These are phyloP conservation scores for Hydropsyche betteni DNA, from an alignment of 2,888 invertebrate species.

Conservation along the genomic window DNA sequence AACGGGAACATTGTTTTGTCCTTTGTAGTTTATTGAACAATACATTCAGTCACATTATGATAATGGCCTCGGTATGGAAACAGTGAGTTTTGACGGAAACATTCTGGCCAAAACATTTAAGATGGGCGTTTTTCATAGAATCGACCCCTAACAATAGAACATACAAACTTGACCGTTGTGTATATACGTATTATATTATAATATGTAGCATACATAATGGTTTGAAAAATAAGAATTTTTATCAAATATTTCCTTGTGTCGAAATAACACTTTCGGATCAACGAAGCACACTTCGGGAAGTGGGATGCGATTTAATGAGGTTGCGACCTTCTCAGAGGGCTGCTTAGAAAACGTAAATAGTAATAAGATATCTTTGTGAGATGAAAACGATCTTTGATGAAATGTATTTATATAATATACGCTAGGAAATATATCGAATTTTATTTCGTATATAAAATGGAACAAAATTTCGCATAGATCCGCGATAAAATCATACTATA, in stretches of 20 bases:
- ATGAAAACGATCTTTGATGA: background rate
- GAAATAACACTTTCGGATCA: too few relatives aligned
- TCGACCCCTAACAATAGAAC: too few relatives aligned
- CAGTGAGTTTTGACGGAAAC: background rate
- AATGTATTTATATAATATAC: background rate
- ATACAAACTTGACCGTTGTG: too few relatives aligned
- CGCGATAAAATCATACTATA: slow-evolving; percentile 19
- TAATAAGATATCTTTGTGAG: slow-evolving; percentile 20
- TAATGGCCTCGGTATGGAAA: slow-evolving; percentile 10
- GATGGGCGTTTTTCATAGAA: background rate
- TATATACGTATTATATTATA: too few relatives aligned
- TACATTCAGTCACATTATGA: slow-evolving; percentile 21
- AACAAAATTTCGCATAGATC: background rate
- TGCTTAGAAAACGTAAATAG: slow-evolving; percentile 5
- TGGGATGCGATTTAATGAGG: slow-evolving; percentile 10
- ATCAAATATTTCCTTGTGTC: too few relatives aligned
- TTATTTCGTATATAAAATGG: slow-evolving; percentile 7
- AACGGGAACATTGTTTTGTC: slow-evolving; percentile 6
- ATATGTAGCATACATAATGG: too few relatives aligned
- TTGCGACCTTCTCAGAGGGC: background rate
- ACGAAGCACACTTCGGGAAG: background rate
- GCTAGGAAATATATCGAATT: background rate
- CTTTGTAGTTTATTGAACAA: slow-evolving; percentile 4
- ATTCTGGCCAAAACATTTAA: background rate
- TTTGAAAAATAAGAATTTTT: too few relatives aligned